These are phyloP conservation scores for Megalonaias nervosa DNA, from an alignment of 1,140 invertebrate genomes.

Conservation along the genomic window DNA sequence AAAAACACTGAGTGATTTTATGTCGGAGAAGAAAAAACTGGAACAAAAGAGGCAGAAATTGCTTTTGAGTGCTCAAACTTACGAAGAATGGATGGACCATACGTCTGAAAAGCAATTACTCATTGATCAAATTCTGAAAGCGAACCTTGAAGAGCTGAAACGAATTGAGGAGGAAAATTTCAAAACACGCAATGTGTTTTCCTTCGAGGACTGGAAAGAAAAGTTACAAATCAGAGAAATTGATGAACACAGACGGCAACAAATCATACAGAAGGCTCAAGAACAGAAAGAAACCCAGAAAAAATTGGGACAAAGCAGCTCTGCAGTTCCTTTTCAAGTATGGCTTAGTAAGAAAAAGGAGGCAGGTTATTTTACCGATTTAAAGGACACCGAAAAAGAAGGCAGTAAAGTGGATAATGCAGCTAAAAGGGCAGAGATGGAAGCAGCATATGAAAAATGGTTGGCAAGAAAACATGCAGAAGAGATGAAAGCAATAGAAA, in stretches of 20 bases:
- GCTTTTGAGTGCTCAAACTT: conserved; percentile 51
- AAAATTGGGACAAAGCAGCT: conserved; percentile 11
- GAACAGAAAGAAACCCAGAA: conserved; percentile 29
- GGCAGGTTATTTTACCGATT: background rate
- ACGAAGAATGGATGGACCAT: conserved; percentile 59
- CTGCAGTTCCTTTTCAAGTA: conserved; percentile 30
- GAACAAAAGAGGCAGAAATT: conserved; percentile 57
- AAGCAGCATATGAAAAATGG: conserved; percentile 17
- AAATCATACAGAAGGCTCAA: conserved; percentile 29
- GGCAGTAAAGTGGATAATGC: background rate
- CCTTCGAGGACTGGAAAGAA: conserved; percentile 42
- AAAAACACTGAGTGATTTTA: conserved; percentile 38
- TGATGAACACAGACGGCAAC: conserved; percentile 35
- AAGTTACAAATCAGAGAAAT: conserved; percentile 17
- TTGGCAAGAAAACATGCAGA: conserved; percentile 17
- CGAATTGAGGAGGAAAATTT: conserved; percentile 44
- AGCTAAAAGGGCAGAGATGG: background rate
- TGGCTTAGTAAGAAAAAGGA: conserved; percentile 36
- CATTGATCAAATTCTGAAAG: conserved; percentile 51
- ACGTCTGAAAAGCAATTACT: conserved; percentile 45
- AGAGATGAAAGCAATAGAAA: too few species aligned
- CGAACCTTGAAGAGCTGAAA: conserved; percentile 44
- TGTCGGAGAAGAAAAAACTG: conserved; percentile 41
- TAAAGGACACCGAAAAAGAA: background rate
- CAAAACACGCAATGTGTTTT: conserved; percentile 28